Evolutionary conservation across 2,888 invertebrate species (phyloP), one percentile per base, ranked within the genome.

Genomic region (Vandiemenella viatica): DNA sequence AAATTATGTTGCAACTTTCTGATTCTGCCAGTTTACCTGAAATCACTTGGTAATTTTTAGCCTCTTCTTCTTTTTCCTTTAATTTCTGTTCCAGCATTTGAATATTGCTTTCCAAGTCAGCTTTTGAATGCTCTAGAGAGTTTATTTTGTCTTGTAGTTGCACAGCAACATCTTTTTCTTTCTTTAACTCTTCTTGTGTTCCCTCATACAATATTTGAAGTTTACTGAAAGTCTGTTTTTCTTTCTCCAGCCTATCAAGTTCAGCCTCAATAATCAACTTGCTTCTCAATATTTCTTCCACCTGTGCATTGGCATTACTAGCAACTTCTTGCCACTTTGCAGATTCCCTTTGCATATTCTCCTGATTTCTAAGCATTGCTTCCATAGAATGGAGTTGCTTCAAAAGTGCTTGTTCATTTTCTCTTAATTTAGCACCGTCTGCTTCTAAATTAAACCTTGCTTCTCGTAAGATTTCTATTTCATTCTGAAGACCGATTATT

Each of bases 361-460:
- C 66, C 4, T 71, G 62, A 54, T 71, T 71, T 55, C 72, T 71
- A 49, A 71, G 67, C 57, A 69, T 70, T 26, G 68, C 64, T 56
- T 67, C 67, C 8, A 65, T 58, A 5, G 61, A 54, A 26, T 58
- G 62, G 6, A 74, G 53, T n/a, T 63, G 63, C 53, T 43, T 37
- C n/a, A 49, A 44, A 18, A 55, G 48, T 4, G 26, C 45, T n/a
- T 55, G 49, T 3, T 51, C 37, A 32, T 58, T 52, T 42, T 52
- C 51, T 16, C 57, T 56, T 16, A 64, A 40, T 4, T 45, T 50
- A 4, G 57, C 55, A 16, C 59, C 61, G 32, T 64, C 63, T 0
- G 65, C 64, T 51, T 68, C 69, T 2, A 74, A 58, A 3, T 68
- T 66, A 46, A 70, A 68, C 6, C 73, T 63, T 37, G 64, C 60